A percentile compares a stretch with the other conserved stretches of the same genome.
Evolutionary conservation across 2,113 vertebrate genomes (phyloP).

Genomic region (Elanoides forficatus): DNA sequence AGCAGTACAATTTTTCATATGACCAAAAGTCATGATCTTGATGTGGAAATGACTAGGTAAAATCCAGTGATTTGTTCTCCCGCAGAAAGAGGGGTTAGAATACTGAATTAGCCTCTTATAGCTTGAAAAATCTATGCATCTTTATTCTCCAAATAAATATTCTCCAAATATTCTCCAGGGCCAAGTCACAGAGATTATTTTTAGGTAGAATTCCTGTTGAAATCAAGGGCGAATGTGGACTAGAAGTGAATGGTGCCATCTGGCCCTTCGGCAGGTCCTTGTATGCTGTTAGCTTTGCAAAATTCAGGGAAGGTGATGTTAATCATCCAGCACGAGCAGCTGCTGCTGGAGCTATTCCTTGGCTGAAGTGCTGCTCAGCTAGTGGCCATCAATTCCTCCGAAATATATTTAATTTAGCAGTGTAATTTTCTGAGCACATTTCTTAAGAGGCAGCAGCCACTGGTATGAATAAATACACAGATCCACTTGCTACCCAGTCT

Average conservation of each 20-base stretch:
- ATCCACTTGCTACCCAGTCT: not conserved
- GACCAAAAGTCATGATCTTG: not conserved
- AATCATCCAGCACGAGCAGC: not conserved
- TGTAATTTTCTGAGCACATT: not conserved
- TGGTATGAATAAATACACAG: not conserved
- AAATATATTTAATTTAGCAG: not conserved
- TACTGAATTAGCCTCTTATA: not conserved
- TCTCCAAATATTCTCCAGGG: not conserved
- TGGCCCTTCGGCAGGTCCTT: not conserved
- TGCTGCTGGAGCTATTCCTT: constrained; percentile 5
- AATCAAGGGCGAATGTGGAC: not conserved
- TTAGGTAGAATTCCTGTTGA: not conserved
- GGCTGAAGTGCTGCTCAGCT: not conserved
- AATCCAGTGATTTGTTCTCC: not conserved
- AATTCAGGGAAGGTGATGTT: not conserved
- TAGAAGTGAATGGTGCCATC: not conserved
- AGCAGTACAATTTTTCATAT: not conserved
- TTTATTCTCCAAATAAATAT: not conserved
- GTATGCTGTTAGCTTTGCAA: not conserved
- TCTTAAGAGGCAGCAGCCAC: not conserved
- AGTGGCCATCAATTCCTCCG: not conserved
- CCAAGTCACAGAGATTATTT: not conserved
- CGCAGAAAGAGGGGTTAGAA: not conserved
- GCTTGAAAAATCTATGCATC: not conserved
- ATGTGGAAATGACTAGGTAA: not conserved